Evolutionary conservation across 2,113 vertebrate genomes (phyloP).

Genomic region (Corythornis vintsioides): DNA sequence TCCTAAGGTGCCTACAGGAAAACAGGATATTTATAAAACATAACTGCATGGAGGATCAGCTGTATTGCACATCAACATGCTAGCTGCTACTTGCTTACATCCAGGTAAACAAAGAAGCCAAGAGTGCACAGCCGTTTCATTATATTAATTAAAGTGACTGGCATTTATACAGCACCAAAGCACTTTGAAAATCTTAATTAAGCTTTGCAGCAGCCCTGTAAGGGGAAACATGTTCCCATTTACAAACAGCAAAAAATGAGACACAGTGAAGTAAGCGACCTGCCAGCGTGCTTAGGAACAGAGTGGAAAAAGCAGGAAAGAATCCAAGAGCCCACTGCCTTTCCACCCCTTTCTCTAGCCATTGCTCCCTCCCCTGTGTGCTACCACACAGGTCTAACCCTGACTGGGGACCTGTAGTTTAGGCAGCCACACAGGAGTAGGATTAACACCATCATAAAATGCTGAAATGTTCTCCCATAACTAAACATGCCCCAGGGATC

Average conservation of each 20-base stretch:
- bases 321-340: background rate
- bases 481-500: conserved; percentile 8
- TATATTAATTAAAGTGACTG: conserved; percentile 66
- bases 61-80: background rate
- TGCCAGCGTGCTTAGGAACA: background rate
- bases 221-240: conserved; percentile 57
- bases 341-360: background rate
- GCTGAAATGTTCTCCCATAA: background rate
- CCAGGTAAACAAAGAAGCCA: conserved; percentile 46
- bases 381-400: background rate
- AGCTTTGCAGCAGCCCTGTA: conserved; percentile 12
- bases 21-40: background rate
- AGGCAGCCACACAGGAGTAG: background rate
- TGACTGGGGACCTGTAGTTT: background rate
- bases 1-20: background rate
- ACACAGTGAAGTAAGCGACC: background rate
- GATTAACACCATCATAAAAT: background rate
- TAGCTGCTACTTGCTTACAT: background rate
- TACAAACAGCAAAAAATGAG: conserved; percentile 53
- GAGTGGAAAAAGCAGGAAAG: background rate
- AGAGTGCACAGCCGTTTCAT: background rate
- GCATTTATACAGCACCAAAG: conserved; percentile 51
- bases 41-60: background rate
- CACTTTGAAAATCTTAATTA: conserved; percentile 66
- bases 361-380: rapidly evolving